These are phyloP conservation scores for Drosophila percnosoma DNA, from an alignment of 2,888 invertebrate genomes.

Conservation along the genomic window DNA sequence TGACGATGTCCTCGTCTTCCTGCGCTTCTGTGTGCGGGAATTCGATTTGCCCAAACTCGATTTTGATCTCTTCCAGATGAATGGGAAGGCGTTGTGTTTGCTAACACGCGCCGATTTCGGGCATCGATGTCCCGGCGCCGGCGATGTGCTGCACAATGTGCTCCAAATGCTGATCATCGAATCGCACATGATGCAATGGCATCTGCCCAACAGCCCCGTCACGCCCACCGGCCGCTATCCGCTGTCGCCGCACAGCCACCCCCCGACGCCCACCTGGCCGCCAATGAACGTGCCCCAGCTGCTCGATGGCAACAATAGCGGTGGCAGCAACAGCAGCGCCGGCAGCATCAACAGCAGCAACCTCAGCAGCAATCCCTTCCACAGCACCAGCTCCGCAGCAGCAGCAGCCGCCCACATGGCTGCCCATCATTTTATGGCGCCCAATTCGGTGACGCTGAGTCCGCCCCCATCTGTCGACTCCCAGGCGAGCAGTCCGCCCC, in stretches of 20 bases:
- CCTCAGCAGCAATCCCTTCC: conserved; percentile 76
- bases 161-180: conserved; percentile 94
- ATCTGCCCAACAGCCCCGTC: conserved; percentile 92
- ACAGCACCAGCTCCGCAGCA: conserved; percentile 10
- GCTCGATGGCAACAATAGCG: conserved; percentile 84
- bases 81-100: conserved; percentile 97
- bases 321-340: conserved; percentile 82
- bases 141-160: conserved; percentile 97
- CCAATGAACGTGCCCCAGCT: conserved; percentile 83
- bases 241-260: conserved; percentile 92
- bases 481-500: conserved; percentile 94
- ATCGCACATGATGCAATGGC: conserved; percentile 91
- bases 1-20: conserved; percentile 94
- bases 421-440: conserved; percentile 90
- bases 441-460: conserved; percentile 94
- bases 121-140: conserved; percentile 96
- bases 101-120: conserved; percentile 95
- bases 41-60: conserved; percentile 96
- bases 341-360: conserved; percentile 85
- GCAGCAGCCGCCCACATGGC: conserved; percentile 85
- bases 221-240: conserved; percentile 93
- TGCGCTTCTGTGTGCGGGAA: conserved; percentile 96
- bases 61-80: conserved; percentile 98
- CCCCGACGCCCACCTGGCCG: conserved; percentile 92
- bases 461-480: conserved; percentile 96